Evolutionary conservation across 2,113 vertebrate species (phyloP).

Genomic region (Saimiri boliviensis): DNA sequence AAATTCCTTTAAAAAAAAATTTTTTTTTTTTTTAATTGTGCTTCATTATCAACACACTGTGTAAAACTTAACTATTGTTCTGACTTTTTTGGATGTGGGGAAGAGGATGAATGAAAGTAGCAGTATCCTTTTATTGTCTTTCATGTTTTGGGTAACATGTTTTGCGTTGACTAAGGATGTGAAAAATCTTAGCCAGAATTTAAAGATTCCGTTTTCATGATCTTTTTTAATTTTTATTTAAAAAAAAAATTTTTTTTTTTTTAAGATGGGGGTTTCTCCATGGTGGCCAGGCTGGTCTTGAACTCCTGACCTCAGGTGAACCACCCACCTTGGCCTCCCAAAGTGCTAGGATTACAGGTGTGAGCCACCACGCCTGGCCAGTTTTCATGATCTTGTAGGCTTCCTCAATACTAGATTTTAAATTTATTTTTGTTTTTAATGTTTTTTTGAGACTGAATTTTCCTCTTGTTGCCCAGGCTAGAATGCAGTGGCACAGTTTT

Average conservation of each 20-base stretch:
- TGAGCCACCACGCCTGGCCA: too few relatives aligned
- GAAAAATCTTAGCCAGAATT: neutral
- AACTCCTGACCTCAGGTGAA: too few relatives aligned
- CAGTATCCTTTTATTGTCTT: neutral
- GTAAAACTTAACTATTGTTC: neutral
- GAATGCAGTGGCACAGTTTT: too few relatives aligned
- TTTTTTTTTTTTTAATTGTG: too few relatives aligned
- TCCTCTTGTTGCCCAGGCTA: too few relatives aligned
- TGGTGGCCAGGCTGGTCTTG: too few relatives aligned
- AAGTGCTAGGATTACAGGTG: too few relatives aligned
- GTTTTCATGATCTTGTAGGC: neutral
- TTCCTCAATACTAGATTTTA: neutral
- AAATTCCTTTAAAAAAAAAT: neutral
- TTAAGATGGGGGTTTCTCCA: too few relatives aligned
- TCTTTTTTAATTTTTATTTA: neutral
- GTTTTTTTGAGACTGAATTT: neutral
- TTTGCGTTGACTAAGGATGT: neutral
- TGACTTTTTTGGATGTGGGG: neutral
- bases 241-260: too few relatives aligned
- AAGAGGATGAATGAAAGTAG: neutral
- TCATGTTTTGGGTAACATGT: neutral
- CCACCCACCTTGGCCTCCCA: too few relatives aligned
- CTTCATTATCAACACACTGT: neutral
- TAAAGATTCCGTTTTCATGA: neutral
- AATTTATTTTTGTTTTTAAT: neutral